Evolutionary conservation across 2,888 invertebrate species (phyloP).

Genomic region (Lypha dubia): DNA sequence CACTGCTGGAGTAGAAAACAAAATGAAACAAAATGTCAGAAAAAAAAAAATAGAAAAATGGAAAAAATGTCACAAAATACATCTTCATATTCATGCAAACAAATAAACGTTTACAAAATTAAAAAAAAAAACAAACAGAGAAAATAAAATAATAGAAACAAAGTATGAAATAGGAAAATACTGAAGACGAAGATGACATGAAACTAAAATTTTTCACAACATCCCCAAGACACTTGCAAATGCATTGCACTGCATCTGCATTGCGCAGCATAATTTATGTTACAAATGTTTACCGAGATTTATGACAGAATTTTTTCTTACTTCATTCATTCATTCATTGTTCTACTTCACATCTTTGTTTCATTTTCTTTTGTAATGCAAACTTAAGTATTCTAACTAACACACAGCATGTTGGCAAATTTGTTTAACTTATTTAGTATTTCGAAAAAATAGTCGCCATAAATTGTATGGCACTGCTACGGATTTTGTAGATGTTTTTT

Average conservation of each 20-base stretch:
- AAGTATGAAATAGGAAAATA: constrained; percentile 29
- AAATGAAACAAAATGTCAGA: constrained; percentile 34
- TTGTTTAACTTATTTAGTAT: constrained; percentile 23
- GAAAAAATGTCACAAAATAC: constrained; percentile 20
- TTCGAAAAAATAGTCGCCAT: background rate
- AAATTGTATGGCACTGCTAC: background rate
- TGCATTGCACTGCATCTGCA: constrained; percentile 66
- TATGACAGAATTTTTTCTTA: constrained; percentile 71
- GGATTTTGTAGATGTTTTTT: background rate
- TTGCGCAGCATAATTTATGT: constrained; percentile 70
- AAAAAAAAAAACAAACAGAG: background rate
- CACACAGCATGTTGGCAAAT: constrained; percentile 54
- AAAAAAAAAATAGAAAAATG: background rate
- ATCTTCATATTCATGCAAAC: constrained; percentile 21
- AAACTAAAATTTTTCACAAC: constrained; percentile 21
- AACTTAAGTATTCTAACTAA: constrained; percentile 29
- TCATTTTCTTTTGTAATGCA: constrained; percentile 12
- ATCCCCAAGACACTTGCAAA: constrained; percentile 51
- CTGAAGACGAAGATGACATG: constrained; percentile 14
- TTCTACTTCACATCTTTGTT: constrained; percentile 54
- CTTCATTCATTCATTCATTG: constrained; percentile 58
- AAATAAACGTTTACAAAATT: constrained; percentile 8
- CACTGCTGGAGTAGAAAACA: constrained; percentile 29
- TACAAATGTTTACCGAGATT: constrained; percentile 71
- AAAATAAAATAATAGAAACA: background rate